These are phyloP conservation scores for Prionace glauca DNA, from an alignment of 2,797 vertebrate species.

Conservation along the genomic window DNA sequence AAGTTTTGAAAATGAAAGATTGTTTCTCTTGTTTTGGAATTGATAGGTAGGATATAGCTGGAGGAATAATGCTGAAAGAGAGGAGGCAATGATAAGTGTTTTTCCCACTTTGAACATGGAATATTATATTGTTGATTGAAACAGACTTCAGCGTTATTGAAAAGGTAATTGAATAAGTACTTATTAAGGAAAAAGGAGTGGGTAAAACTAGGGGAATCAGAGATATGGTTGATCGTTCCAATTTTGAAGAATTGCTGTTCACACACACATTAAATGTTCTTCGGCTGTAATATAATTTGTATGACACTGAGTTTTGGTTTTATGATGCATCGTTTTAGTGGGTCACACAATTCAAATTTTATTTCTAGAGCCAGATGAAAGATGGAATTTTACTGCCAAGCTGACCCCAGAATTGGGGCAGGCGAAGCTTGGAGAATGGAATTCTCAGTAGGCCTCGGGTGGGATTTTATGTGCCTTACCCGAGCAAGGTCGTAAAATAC, in stretches of 20 bases:
- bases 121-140: not conserved
- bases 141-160: not conserved
- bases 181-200: not conserved
- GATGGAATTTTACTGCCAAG: no score
- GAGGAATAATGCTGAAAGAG: not conserved
- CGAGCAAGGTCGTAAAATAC: no score
- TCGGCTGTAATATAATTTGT: not conserved
- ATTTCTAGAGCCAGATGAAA: not conserved
- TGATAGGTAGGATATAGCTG: not conserved
- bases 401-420: no score
- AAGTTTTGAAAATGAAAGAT: not conserved
- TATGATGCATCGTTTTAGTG: not conserved
- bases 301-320: not conserved
- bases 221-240: not conserved
- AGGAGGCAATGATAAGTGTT: not conserved
- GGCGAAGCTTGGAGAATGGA: no score
- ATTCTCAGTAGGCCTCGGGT: no score
- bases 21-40: not conserved
- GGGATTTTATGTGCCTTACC: no score
- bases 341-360: not conserved
- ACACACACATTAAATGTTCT: not conserved
- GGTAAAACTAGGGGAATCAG: not conserved
- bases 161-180: not conserved
- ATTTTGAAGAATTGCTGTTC: no score
- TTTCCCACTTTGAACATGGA: not conserved